Percentiles rank a stretch among this genome's conserved stretches.
Conservation (phyloP, 2,113 vertebrate genomes). For the Rhea pennata region DNA sequence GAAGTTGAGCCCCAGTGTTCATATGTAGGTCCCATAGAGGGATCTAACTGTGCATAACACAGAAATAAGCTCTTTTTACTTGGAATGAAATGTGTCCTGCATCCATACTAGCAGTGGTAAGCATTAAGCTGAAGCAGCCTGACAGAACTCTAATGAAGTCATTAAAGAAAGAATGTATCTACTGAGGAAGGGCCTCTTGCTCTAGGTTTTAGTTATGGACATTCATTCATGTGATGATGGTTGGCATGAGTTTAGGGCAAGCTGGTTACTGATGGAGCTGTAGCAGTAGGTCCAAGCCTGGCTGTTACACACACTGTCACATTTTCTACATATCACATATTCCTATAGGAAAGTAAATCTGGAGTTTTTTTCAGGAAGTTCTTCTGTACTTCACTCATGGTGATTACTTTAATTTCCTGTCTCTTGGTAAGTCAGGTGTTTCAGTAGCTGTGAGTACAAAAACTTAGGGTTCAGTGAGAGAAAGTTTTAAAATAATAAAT, state of each 20-base stretch:
- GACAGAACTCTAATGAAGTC: neutral
- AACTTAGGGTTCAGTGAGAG: neutral
- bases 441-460: neutral
- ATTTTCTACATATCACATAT: neutral
- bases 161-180: neutral
- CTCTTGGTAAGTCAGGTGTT: neutral
- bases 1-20: neutral
- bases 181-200: neutral
- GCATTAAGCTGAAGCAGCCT: neutral
- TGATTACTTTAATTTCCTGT: neutral
- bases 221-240: neutral
- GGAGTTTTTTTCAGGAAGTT: neutral
- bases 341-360: neutral
- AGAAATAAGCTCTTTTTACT: neutral
- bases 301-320: neutral
- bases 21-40: accelerated
- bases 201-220: neutral
- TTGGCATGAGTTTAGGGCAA: neutral
- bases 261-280: neutral
- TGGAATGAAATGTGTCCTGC: neutral
- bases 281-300: neutral
- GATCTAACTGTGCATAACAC: neutral
- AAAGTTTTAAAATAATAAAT: neutral
- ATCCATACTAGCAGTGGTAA: neutral
- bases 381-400: neutral